Percentiles rank a stretch among this genome's conserved stretches.
Conservation (phyloP, 2,888 invertebrate genomes). For the Aphrophora alni region DNA sequence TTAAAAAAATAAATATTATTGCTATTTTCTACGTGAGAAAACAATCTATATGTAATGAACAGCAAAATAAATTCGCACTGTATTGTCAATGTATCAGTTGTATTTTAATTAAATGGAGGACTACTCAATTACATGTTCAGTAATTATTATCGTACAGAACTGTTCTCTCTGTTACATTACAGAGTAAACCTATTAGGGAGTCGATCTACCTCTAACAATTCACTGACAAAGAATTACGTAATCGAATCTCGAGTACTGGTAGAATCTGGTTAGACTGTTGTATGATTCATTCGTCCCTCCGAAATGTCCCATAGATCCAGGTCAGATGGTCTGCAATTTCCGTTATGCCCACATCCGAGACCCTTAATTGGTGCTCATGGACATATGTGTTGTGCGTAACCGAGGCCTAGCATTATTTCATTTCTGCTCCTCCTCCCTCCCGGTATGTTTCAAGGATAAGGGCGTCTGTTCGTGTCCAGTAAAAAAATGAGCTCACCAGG, state of each 20-base stretch:
- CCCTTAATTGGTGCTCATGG: background rate
- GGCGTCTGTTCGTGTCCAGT: background rate
- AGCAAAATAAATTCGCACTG: too few relatives aligned
- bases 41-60: too few relatives aligned
- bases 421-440: background rate
- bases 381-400: background rate
- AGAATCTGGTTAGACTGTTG: background rate
- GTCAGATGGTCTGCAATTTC: background rate
- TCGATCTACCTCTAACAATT: background rate
- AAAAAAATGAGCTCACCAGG: background rate
- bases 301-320: background rate
- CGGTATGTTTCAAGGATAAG: background rate
- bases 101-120: too few relatives aligned
- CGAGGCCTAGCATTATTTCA: too few relatives aligned
- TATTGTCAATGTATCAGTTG: too few relatives aligned
- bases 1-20: too few relatives aligned
- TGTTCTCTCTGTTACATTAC: background rate
- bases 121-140: too few relatives aligned
- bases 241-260: background rate
- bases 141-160: background rate
- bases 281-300: background rate
- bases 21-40: too few relatives aligned
- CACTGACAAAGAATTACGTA: background rate
- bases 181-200: background rate
- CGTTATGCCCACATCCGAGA: background rate